phyloP scores from a whole-genome alignment of 2,888 invertebrate genomes.

The Leptinotarsa tumamoca region DNA sequence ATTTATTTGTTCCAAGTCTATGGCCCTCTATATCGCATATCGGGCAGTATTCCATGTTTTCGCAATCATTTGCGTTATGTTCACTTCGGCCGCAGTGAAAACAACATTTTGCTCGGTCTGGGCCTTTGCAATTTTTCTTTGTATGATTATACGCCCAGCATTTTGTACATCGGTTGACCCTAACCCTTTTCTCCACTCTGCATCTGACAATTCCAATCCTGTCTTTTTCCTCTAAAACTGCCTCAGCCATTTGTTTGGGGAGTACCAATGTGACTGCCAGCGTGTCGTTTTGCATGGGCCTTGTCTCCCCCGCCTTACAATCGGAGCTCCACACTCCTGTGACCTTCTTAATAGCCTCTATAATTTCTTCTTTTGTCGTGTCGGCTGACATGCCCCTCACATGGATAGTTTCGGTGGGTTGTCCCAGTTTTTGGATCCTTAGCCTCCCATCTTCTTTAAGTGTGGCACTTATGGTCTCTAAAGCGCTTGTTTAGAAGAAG shows the following conservation, averaged over 20 bases:
- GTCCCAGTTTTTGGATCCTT: neutral
- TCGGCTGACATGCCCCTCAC: constrained; percentile 14
- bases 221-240: neutral
- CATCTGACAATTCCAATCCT: constrained; percentile 3
- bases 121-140: constrained; percentile 1
- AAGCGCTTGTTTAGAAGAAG: neutral
- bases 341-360: neutral
- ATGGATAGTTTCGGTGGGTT: neutral
- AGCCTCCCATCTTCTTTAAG: neutral
- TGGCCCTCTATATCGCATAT: neutral
- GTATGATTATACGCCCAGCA: neutral
- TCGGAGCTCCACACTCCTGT: neutral
- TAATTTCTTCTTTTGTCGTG: constrained; percentile 15
- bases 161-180: neutral
- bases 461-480: neutral
- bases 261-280: neutral
- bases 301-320: neutral
- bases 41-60: constrained; percentile 10
- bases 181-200: neutral
- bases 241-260: neutral
- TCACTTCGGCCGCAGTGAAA: neutral
- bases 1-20: constrained; percentile 9
- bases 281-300: neutral
- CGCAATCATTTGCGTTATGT: neutral
- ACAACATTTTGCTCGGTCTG: neutral